Conservation (phyloP, 2,888 invertebrate species). For the Stenichneumon culpator region DNA sequence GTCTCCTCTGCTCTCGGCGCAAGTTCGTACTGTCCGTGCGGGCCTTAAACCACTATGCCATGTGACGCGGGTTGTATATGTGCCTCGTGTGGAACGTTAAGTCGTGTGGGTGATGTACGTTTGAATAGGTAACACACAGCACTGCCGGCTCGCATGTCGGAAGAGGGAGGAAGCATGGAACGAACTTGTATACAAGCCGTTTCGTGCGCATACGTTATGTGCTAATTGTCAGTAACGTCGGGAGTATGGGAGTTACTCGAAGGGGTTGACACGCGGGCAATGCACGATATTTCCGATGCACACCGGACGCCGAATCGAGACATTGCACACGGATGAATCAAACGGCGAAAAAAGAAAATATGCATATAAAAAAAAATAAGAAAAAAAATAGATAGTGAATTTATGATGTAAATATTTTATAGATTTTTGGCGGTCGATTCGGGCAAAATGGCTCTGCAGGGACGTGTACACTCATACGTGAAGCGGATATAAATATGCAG, state of each 20-base stretch:
- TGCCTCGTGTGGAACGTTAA: conserved; percentile 6
- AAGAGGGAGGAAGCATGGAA: conserved; percentile 55
- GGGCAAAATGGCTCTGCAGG: no score
- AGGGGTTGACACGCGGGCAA: conserved; percentile 34
- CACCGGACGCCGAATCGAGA: not conserved
- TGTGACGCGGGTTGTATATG: conserved; percentile 26
- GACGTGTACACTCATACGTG: no score
- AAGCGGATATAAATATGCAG: no score
- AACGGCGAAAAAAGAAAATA: not conserved
- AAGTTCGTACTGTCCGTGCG: conserved; percentile 44
- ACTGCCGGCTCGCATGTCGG: conserved; percentile 60
- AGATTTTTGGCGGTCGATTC: no score
- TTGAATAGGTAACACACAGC: conserved; percentile 41
- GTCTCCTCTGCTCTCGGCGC: conserved; percentile 44
- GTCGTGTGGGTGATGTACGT: conserved; percentile 19
- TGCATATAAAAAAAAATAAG: not conserved
- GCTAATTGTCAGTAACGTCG: conserved; percentile 43
- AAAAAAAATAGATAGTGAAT: not conserved
- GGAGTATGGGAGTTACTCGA: conserved; percentile 36
- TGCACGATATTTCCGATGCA: conserved; percentile 38
- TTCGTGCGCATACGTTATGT: conserved; percentile 28
- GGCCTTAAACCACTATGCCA: conserved; percentile 49
- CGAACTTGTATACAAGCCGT: conserved; percentile 27
- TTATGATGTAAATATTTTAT: not conserved
- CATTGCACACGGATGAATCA: not conserved